These are phyloP conservation scores for Bubo bubo DNA, from an alignment of 2,113 vertebrate species.

Conservation along the genomic window DNA sequence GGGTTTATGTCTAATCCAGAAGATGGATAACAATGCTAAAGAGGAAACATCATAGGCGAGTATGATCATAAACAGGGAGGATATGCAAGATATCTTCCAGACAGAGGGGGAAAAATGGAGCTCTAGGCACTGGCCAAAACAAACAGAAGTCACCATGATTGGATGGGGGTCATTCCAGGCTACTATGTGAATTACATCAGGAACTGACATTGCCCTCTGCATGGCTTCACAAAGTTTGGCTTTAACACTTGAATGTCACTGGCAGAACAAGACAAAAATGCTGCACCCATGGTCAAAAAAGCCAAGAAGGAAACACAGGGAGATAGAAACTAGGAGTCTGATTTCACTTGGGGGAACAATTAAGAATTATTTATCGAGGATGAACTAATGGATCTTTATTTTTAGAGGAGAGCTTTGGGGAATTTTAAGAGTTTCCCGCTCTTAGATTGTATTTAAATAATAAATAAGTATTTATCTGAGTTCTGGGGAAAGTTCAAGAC, in stretches of 20 bases:
- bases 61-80: slow-evolving; percentile 39
- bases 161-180: slow-evolving; percentile 56
- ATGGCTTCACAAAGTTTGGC: neutral
- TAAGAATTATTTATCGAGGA: neutral
- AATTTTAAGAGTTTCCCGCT: slow-evolving; percentile 32
- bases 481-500: neutral
- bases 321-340: neutral
- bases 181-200: neutral
- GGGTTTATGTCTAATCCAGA: neutral
- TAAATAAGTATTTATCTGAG: neutral
- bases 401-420: slow-evolving; percentile 22
- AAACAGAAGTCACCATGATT: slow-evolving; percentile 43
- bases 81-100: slow-evolving; percentile 19
- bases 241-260: neutral
- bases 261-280: neutral
- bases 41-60: slow-evolving; percentile 16
- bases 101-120: neutral
- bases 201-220: neutral
- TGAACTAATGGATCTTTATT: slow-evolving; percentile 45
- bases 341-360: slow-evolving; percentile 28
- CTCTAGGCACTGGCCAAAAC: slow-evolving; percentile 21
- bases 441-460: slow-evolving; percentile 21
- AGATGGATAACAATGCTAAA: neutral
- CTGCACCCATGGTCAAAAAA: neutral
- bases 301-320: neutral